These are phyloP conservation scores for Sula dactylatra DNA, from an alignment of 2,113 vertebrate genomes.

Conservation along the genomic window DNA sequence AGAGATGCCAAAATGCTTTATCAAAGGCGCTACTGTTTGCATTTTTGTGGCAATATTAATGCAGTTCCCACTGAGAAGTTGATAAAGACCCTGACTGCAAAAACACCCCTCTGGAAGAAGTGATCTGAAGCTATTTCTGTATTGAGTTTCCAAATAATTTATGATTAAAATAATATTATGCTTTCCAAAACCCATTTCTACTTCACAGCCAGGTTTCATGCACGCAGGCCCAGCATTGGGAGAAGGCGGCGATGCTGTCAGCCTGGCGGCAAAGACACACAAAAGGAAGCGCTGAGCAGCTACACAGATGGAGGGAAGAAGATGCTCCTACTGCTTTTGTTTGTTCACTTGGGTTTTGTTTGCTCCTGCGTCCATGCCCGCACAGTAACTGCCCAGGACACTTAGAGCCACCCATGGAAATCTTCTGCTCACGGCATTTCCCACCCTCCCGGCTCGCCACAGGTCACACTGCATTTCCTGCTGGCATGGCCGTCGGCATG, in stretches of 20 bases:
- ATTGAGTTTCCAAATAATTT: conserved; percentile 1
- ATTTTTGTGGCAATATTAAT: conserved; percentile 56
- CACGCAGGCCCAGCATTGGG: fast-evolving
- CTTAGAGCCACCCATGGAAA: background rate
- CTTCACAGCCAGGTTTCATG: conserved; percentile 9
- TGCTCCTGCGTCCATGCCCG: background rate
- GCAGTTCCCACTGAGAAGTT: conserved; percentile 13
- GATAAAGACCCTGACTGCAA: conserved; percentile 45
- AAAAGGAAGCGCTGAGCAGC: background rate
- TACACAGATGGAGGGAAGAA: fast-evolving
- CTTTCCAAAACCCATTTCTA: background rate
- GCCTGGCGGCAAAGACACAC: background rate
- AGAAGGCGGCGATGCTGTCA: background rate
- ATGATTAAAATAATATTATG: conserved; percentile 51
- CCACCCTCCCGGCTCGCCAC: background rate
- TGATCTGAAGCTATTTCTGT: conserved; percentile 24
- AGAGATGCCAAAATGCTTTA: conserved; percentile 19
- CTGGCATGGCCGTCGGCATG: background rate
- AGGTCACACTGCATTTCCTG: conserved; percentile 24
- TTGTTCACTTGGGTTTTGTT: background rate
- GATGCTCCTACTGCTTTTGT: background rate
- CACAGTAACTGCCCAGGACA: background rate
- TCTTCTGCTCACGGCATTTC: background rate
- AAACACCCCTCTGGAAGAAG: conserved; percentile 27
- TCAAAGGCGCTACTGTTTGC: conserved; percentile 58